Conservation (phyloP, 2,113 vertebrate genomes). For the Melanerpes aurifrons region DNA sequence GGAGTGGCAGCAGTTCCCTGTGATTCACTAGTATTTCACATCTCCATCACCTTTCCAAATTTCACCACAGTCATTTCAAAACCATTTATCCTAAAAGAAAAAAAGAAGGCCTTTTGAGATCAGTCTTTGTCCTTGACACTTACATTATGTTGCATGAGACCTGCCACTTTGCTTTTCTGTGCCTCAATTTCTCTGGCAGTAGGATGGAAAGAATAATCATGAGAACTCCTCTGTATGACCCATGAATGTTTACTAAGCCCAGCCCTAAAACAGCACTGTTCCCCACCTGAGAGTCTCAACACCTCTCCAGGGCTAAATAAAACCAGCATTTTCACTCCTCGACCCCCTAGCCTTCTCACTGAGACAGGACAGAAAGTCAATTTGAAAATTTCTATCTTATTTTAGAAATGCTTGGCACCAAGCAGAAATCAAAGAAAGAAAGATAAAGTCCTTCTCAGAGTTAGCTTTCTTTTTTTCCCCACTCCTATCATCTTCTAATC, state of each 20-base stretch:
- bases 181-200: background rate
- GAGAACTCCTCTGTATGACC: background rate
- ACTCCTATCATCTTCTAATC: constrained; percentile 62
- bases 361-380: background rate
- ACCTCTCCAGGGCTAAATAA: background rate
- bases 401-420: background rate
- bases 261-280: fast-evolving
- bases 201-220: background rate
- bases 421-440: constrained; percentile 16
- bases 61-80: background rate
- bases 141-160: fast-evolving
- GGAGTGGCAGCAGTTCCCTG: background rate
- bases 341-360: background rate
- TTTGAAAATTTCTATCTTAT: background rate
- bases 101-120: background rate
- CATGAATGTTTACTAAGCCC: background rate
- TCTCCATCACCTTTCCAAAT: background rate
- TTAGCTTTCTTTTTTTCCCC: background rate
- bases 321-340: background rate
- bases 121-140: background rate
- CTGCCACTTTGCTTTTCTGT: background rate
- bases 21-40: background rate
- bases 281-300: background rate
- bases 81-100: background rate
- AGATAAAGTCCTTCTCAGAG: background rate